These are phyloP conservation scores for Andrena bucephala DNA, from an alignment of 2,888 invertebrate species.

Conservation along the genomic window DNA sequence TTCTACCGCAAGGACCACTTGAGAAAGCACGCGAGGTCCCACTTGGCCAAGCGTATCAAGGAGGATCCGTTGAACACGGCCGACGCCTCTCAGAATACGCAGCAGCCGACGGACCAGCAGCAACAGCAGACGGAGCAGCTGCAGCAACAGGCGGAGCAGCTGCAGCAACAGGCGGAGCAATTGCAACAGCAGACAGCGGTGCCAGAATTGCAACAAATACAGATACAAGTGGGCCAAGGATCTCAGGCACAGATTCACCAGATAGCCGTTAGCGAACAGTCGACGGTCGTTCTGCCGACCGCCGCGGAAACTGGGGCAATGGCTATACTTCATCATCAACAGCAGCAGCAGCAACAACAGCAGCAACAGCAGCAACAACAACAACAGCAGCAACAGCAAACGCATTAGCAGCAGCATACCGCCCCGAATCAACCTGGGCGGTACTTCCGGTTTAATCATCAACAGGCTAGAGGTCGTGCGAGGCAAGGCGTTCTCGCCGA, in stretches of 20 bases:
- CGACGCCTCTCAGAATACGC: constrained; percentile 83
- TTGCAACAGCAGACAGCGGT: constrained; percentile 75
- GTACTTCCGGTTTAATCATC: constrained; percentile 79
- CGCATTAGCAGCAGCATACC: constrained; percentile 81
- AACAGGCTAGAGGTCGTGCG: constrained; percentile 74
- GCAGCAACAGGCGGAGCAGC: constrained; percentile 81
- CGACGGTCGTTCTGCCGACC: constrained; percentile 86
- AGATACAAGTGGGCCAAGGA: constrained; percentile 82
- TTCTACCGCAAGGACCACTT: constrained; percentile 93
- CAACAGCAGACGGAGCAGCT: constrained; percentile 72
- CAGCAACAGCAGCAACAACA: constrained; percentile 77
- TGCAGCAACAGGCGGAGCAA: constrained; percentile 80
- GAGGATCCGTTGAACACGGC: constrained; percentile 86
- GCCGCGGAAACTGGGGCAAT: constrained; percentile 85
- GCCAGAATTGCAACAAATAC: constrained; percentile 72
- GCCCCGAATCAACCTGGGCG: constrained; percentile 76
- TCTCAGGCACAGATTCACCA: constrained; percentile 84
- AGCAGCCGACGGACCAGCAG: constrained; percentile 81
- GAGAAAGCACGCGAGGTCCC: constrained; percentile 92
- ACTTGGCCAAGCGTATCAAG: constrained; percentile 91
- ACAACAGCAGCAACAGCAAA: constrained; percentile 75
- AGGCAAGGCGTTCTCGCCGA: constrained; percentile 71
- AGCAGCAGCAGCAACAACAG: constrained; percentile 80
- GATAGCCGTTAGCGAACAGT: constrained; percentile 82
- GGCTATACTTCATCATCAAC: constrained; percentile 85